phyloP scores from a whole-genome alignment of 2,888 invertebrate genomes.

The Himalopsyche tibetana region DNA sequence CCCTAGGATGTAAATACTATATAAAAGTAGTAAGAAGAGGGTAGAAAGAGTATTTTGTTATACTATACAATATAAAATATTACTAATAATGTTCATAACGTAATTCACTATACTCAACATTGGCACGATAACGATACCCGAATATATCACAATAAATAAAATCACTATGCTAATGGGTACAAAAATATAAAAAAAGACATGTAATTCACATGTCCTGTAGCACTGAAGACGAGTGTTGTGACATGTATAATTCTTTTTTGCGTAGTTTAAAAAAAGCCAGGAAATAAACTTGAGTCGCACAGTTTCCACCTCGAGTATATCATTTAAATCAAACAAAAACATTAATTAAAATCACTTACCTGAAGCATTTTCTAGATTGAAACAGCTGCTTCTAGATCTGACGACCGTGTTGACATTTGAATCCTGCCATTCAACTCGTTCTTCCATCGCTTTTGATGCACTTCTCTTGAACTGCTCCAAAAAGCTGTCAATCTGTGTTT shows the following conservation, averaged over 20 bases:
- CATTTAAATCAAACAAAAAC: neutral
- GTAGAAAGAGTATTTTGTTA: no score
- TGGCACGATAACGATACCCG: no score
- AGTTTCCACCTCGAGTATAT: neutral
- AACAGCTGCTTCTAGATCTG: slow-evolving; percentile 76
- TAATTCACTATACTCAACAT: no score
- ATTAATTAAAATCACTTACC: slow-evolving; percentile 68
- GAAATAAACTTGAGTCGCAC: neutral
- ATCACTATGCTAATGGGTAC: no score
- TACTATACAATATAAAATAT: no score
- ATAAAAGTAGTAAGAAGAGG: no score
- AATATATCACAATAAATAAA: no score
- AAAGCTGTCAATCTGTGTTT: slow-evolving; percentile 90
- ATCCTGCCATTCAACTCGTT: slow-evolving; percentile 77
- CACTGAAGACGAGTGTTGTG: no score
- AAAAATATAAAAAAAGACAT: no score
- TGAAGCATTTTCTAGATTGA: slow-evolving; percentile 73
- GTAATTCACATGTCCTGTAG: no score
- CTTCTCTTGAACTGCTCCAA: slow-evolving; percentile 88
- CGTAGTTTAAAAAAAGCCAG: neutral
- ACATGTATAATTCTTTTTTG: neutral
- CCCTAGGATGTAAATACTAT: no score
- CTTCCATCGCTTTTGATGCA: slow-evolving; percentile 87
- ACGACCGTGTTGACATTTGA: slow-evolving; percentile 73
- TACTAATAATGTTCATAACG: no score